These are phyloP conservation scores for Clangula hyemalis DNA, from an alignment of 2,797 vertebrate genomes.

Conservation along the genomic window DNA sequence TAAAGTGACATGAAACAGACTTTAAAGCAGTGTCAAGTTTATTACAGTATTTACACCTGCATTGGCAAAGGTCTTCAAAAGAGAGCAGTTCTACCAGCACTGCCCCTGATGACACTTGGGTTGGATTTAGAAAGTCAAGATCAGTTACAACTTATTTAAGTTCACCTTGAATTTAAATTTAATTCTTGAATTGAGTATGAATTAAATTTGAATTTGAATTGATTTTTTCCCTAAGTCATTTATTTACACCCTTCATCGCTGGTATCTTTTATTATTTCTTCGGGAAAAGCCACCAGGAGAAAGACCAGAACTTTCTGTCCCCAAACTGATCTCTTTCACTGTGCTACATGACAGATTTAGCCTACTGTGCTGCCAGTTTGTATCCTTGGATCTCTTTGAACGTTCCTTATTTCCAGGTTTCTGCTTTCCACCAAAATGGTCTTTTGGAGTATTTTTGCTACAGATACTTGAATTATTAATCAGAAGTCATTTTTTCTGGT, in stretches of 20 bases:
- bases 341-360: background rate
- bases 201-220: constrained; percentile 32
- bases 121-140: background rate
- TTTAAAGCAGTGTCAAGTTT: background rate
- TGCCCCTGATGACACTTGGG: background rate
- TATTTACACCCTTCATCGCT: constrained; percentile 15
- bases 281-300: background rate
- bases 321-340: background rate
- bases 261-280: background rate
- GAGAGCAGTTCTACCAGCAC: background rate
- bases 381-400: background rate
- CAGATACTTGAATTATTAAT: constrained; percentile 4
- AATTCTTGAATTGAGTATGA: background rate
- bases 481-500: background rate
- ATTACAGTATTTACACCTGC: background rate
- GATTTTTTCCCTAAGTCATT: background rate
- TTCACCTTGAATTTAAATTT: background rate
- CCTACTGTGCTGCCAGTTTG: background rate
- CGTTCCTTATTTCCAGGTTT: background rate
- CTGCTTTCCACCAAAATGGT: background rate
- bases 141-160: background rate
- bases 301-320: background rate
- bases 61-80: background rate
- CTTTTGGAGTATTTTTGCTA: constrained; percentile 8
- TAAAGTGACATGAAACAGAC: background rate